Conservation (phyloP, 2,797 vertebrate species). For the Atherinosoma microstoma region DNA sequence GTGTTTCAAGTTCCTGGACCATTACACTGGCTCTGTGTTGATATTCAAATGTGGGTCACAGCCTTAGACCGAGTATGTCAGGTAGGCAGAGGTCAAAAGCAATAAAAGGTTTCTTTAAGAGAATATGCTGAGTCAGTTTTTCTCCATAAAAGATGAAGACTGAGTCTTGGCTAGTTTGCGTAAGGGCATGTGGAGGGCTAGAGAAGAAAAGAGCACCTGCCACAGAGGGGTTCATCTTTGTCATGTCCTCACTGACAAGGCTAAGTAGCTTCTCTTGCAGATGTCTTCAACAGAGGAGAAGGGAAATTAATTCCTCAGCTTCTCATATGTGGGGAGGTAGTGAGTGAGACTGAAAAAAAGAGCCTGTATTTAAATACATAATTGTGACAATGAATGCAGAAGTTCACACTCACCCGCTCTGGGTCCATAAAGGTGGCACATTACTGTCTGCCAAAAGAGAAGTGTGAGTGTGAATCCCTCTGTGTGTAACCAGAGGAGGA, state of each 20-base stretch:
- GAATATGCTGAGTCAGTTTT: constrained; percentile 51
- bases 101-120: constrained; percentile 61
- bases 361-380: constrained; percentile 57
- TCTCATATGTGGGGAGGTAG: constrained; percentile 2
- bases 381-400: constrained; percentile 67
- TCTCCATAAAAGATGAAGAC: constrained; percentile 65
- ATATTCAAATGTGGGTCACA: constrained; percentile 68
- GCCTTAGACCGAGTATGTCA: constrained; percentile 44
- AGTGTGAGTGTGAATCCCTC: constrained; percentile 8
- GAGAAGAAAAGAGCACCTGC: constrained; percentile 58
- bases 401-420: constrained; percentile 43
- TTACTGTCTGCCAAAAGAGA: constrained; percentile 16
- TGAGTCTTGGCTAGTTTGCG: constrained; percentile 25
- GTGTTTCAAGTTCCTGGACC: constrained; percentile 32
- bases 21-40: constrained; percentile 57
- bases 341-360: constrained; percentile 34
- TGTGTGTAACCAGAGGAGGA: constrained; percentile 6
- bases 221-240: constrained; percentile 34
- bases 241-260: constrained; percentile 33
- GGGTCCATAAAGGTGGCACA: constrained; percentile 36
- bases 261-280: constrained; percentile 37
- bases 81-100: constrained; percentile 53
- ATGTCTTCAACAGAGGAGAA: constrained; percentile 31
- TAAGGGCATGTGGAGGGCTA: constrained; percentile 31
- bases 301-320: constrained; percentile 64